Percentiles rank a stretch among this genome's conserved stretches.
Evolutionary conservation across 2,888 invertebrate genomes (phyloP).

Genomic region (Machimus rusticus): DNA sequence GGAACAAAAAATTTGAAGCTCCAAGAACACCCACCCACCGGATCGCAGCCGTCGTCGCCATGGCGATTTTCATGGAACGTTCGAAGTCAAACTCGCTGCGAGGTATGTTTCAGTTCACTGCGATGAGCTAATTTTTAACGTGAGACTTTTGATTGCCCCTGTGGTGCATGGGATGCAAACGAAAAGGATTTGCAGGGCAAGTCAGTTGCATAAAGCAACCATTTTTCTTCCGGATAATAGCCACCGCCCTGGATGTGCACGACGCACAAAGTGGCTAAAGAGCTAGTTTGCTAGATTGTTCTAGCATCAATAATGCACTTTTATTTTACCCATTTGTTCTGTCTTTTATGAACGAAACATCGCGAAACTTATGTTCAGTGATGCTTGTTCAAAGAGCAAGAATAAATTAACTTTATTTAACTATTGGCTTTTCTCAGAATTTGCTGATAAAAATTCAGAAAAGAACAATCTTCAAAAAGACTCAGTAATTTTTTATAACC

Average conservation of each 20-base stretch:
- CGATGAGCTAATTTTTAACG: conserved; percentile 12
- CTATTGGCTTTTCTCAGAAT: neutral
- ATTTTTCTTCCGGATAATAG: neutral
- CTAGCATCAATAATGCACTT: too few relatives aligned
- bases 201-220: neutral
- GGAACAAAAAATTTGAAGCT: neutral
- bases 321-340: neutral
- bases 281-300: neutral
- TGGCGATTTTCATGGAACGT: neutral
- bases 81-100: neutral
- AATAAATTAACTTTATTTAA: neutral
- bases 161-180: neutral
- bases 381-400: neutral
- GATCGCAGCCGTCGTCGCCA: neutral
- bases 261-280: neutral
- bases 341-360: neutral
- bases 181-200: neutral
- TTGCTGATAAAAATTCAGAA: neutral
- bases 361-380: neutral
- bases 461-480: neutral
- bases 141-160: conserved; percentile 4
- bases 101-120: neutral
- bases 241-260: neutral
- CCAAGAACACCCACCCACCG: neutral
- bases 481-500: too few relatives aligned